A percentile compares a stretch with the other conserved stretches of the same genome.
Conservation (phyloP, 2,888 invertebrate species). For the Limnephilus rhombicus region DNA sequence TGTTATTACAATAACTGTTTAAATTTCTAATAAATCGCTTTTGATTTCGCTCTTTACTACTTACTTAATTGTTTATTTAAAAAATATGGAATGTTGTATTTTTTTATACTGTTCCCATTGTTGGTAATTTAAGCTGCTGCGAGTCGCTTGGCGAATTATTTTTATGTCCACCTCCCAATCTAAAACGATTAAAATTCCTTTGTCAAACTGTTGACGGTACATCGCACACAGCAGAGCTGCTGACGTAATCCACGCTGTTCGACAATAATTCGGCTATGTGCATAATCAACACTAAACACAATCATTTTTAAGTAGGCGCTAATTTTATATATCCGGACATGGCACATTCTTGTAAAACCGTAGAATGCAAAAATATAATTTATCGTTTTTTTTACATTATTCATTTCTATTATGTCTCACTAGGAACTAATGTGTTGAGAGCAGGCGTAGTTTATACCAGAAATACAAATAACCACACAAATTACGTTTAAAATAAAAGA, state of each 20-base stretch:
- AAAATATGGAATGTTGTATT: background rate
- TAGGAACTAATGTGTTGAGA: no score
- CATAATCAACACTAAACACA: background rate
- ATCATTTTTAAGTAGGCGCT: background rate
- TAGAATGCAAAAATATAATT: background rate
- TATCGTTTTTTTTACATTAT: no score
- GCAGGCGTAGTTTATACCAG: no score
- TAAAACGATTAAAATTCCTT: slow-evolving; percentile 15
- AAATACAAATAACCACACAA: no score
- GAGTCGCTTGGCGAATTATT: background rate
- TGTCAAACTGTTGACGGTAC: background rate
- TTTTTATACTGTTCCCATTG: background rate
- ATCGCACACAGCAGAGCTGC: background rate
- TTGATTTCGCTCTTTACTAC: no score
- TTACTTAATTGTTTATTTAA: background rate
- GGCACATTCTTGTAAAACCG: background rate
- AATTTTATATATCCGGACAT: background rate
- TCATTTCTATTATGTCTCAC: no score
- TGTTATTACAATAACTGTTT: no score
- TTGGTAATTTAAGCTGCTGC: background rate
- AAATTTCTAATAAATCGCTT: background rate
- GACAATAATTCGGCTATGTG: slow-evolving; percentile 20
- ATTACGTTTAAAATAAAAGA: no score
- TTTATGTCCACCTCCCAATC: background rate
- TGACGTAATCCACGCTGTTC: background rate